Base-by-base conservation (phyloP, 2,888 invertebrate species). In the Antheraea assamensis region DNA sequence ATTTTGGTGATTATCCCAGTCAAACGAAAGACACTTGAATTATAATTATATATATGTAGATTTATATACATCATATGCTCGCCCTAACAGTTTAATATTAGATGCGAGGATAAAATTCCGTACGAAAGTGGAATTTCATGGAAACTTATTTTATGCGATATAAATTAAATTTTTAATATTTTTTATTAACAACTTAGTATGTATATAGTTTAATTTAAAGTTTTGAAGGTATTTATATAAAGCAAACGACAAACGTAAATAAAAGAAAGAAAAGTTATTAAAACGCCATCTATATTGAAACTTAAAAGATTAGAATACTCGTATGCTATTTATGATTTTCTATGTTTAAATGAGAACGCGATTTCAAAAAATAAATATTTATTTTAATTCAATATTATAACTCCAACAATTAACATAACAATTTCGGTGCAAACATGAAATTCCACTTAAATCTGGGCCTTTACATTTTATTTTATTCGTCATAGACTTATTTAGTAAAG, bases 401-500 rank as follows among this genome's bases (percentile, higher is more conserved):
- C 4, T 68, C 0, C 68, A 68, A 35, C 10, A 35, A 4, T 35
- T 27, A 52, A 30, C 17, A 30, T 52, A 52, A 71, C 21, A 68
- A 73, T 75, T 74, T 70, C 72, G 58, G 17, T 21, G 58, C 4
- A 70, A 72, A 71, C 66, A 71, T 24, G 73, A 71, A 55, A 71
- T 58, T 58, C 35, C 71, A 71, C 71, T 71, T 71, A 71, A 71
- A 71, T 66, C 61, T 68, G 72, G 47, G 64, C 31, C 31, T 55
- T 35, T 58, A 58, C 31, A 58, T 74, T 76, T 75, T 74, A 73
- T 74, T 70, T 68, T 68, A 68, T 68, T 35, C n/a, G n/a, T 35
- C 68, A 35, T 31, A 68, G 21, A 30, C 31, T 79, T 82, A 81
- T 82, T 81, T 81, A 84, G 80, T 79, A 81, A 80, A 82, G 81